Percentiles rank a stretch among this genome's conserved stretches.
Evolutionary conservation across 2,888 invertebrate species (phyloP).

Genomic region (Megalurothrips usitatus): DNA sequence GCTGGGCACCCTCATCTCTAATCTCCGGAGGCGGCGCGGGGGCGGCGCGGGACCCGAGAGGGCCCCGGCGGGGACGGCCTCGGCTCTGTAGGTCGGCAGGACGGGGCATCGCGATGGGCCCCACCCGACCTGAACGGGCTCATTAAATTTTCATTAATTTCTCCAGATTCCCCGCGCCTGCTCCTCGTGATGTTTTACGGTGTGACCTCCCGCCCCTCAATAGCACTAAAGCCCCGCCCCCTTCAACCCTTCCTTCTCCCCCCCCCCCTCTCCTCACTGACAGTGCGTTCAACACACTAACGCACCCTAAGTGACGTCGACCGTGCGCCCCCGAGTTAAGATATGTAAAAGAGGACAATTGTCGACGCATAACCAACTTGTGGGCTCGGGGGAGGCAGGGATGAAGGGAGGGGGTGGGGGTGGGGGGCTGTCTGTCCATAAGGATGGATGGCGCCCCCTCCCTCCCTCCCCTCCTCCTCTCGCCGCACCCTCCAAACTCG

Average conservation of each 20-base stretch:
- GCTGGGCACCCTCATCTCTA: not conserved
- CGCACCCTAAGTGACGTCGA: no score
- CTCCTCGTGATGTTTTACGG: not conserved
- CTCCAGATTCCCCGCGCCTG: not conserved
- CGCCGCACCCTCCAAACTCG: not conserved
- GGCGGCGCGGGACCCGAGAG: no score
- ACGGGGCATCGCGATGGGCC: not conserved
- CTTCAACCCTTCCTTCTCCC: not conserved
- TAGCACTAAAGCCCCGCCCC: not conserved
- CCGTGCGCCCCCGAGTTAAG: no score
- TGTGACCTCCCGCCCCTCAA: not conserved
- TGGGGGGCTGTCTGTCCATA: no score
- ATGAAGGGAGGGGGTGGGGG: no score
- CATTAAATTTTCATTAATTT: slow-evolving; percentile 19
- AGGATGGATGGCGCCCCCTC: not conserved
- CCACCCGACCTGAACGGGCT: not conserved
- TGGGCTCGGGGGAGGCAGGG: no score
- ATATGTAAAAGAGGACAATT: no score
- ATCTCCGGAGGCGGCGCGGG: not conserved
- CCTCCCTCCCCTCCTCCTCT: not conserved
- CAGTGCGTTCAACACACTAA: not conserved
- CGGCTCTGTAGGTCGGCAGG: no score
- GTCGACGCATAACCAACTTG: no score
- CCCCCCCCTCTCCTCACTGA: not conserved
- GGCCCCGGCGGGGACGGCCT: no score